Base-by-base conservation (phyloP, 2,888 invertebrate genomes). In the Stictocephala bisonia region DNA sequence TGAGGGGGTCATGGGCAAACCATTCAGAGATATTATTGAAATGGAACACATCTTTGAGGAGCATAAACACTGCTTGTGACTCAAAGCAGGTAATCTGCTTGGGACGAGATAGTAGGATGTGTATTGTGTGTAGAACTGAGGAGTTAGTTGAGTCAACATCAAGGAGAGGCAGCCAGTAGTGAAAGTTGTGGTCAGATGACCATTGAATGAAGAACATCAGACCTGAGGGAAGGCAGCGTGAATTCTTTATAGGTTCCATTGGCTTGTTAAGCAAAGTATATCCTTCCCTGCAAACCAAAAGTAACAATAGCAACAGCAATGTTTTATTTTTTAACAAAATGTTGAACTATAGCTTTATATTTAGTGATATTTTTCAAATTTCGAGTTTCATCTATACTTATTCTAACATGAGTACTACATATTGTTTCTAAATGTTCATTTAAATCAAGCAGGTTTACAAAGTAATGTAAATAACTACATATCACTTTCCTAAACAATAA, bases 51-150 rank as follows among this genome's bases (percentile, higher is more conserved):
- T 81, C 79, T 70, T 82, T 78, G 0, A 86, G 77, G 76, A 84
- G 84, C 44, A 83, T 82, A 0, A 86, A 80, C 13, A 86, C 58
- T 24, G 77, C 77, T 80, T 85, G 86, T 3, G 83, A 85, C 41
- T 84, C 85, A 74, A 83, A 86, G 76, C 86, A 86, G 44, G 85
- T 78, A 3, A 85, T 78, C 31, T 78, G 82, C 4, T 69, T 69
- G 2, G 53, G 18, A 75, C 50, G 35, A 24, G 29, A 29, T 31
- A 56, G 27, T 13, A 56, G 18, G 7, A 18, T 56, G 13, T 56
- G 29, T 18, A 64, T 44, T 1, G 31, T 31, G 13, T 20, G 27
- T 3, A 22, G 1, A 3, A 35, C 60, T 1, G 40, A 18, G 3
- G 60, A 22, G 3, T 22, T n/a, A 9, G 22, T 60, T 13, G 22